Percentiles rank a stretch among this genome's conserved stretches.
Conservation (phyloP, 2,113 vertebrate species). For the Lutjanus erythropterus region DNA sequence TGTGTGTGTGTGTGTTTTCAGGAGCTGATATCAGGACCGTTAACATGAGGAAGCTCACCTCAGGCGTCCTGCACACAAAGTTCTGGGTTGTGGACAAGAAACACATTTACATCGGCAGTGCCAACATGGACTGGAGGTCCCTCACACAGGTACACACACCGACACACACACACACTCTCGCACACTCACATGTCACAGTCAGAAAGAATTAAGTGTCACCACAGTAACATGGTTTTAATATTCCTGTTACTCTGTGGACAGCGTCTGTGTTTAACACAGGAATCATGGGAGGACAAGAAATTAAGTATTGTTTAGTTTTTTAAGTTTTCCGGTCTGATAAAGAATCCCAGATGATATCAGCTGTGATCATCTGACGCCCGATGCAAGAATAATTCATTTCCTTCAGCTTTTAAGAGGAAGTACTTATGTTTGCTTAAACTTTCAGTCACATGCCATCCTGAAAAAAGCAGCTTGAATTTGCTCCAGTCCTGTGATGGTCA, state of each 20-base stretch:
- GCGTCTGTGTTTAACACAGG: not conserved
- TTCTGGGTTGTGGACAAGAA: slow-evolving; percentile 94
- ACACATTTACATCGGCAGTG: slow-evolving; percentile 93
- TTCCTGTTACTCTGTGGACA: not conserved
- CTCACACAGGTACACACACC: slow-evolving; percentile 89
- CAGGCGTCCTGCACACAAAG: slow-evolving; percentile 93
- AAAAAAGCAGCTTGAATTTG: not conserved
- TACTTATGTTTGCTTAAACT: not conserved
- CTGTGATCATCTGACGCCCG: no score
- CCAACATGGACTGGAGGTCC: slow-evolving; percentile 98
- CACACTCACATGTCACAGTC: not conserved
- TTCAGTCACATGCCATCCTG: not conserved
- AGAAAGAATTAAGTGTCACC: not conserved
- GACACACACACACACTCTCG: slow-evolving; percentile 6
- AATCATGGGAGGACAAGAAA: not conserved
- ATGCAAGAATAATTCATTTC: no score
- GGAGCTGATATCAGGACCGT: slow-evolving; percentile 88
- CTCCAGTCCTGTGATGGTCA: not conserved
- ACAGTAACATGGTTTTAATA: not conserved
- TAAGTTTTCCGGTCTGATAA: not conserved
- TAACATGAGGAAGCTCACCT: slow-evolving; percentile 89
- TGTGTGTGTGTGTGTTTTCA: slow-evolving; percentile 62
- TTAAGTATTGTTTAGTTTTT: not conserved
- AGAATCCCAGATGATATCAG: not conserved
- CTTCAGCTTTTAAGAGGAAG: slow-evolving; percentile 44